Evolutionary conservation across 1,140 invertebrate species (phyloP).

Genomic region (Rhopalosiphum padi): DNA sequence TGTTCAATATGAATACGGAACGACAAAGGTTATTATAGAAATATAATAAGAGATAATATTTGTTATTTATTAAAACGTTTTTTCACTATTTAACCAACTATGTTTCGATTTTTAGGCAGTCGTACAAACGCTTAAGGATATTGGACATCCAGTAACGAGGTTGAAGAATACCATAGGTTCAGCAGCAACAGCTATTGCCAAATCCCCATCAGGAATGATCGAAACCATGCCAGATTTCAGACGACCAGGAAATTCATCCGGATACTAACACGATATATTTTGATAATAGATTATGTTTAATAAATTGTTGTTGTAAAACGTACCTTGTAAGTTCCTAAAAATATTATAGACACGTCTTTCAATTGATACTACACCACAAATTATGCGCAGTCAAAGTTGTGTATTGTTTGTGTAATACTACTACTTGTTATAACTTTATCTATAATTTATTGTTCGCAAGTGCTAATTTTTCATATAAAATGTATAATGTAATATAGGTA

Average conservation of each 20-base stretch:
- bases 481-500: too few species aligned
- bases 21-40: slow-evolving; percentile 68
- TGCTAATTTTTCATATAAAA: too few species aligned
- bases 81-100: not conserved
- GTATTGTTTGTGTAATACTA: not conserved
- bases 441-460: too few species aligned
- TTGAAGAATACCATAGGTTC: slow-evolving; percentile 33
- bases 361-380: not conserved
- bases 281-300: not conserved
- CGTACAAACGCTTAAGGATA: slow-evolving; percentile 47
- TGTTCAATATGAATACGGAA: slow-evolving; percentile 79
- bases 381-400: not conserved
- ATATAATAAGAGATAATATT: not conserved
- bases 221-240: slow-evolving; percentile 58
- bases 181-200: slow-evolving; percentile 58
- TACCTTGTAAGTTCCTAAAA: slow-evolving; percentile 19
- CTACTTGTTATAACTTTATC: not conserved
- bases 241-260: slow-evolving; percentile 59
- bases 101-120: slow-evolving; percentile 55
- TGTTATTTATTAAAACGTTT: not conserved
- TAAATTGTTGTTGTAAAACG: not conserved
- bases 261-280: slow-evolving; percentile 43
- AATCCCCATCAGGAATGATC: not conserved
- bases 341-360: not conserved
- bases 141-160: slow-evolving; percentile 49